These are phyloP conservation scores for Melinaea marsaeus DNA, from an alignment of 2,888 invertebrate genomes.

Conservation along the genomic window DNA sequence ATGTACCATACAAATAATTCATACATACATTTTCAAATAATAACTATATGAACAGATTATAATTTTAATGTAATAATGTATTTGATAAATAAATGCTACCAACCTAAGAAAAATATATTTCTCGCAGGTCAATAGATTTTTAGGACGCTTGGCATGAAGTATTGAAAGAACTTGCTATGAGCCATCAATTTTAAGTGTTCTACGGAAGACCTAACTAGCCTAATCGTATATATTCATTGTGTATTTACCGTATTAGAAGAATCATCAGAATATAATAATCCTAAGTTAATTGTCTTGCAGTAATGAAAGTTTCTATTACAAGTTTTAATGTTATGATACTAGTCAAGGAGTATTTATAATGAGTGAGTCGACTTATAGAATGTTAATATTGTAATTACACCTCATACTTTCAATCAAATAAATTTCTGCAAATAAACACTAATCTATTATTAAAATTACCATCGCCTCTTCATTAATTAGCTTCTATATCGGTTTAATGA, in stretches of 20 bases:
- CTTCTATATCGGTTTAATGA: conserved; percentile 20
- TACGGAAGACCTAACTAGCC: neutral
- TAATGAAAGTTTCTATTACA: conserved; percentile 14
- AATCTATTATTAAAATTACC: conserved; percentile 55
- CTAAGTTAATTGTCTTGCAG: conserved; percentile 1
- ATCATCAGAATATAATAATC: neutral
- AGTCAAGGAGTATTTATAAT: conserved; percentile 74
- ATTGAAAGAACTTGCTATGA: neutral
- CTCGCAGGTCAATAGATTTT: neutral
- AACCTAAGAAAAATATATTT: neutral
- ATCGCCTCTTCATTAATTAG: conserved; percentile 23
- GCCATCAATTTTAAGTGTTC: neutral
- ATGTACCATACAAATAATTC: no score
- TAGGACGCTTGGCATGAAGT: neutral
- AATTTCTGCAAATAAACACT: conserved; percentile 63
- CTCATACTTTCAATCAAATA: conserved; percentile 69
- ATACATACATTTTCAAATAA: no score
- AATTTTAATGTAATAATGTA: no score
- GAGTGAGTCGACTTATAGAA: conserved; percentile 55
- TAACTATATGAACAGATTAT: no score
- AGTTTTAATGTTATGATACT: conserved; percentile 44
- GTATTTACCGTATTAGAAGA: neutral
- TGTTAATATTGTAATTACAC: conserved; percentile 67
- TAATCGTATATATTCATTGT: neutral
- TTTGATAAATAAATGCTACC: no score